A percentile compares a stretch with the other conserved stretches of the same genome.
Conservation (phyloP, 2,113 vertebrate species). For the Petrocephalus microphthalmus region DNA sequence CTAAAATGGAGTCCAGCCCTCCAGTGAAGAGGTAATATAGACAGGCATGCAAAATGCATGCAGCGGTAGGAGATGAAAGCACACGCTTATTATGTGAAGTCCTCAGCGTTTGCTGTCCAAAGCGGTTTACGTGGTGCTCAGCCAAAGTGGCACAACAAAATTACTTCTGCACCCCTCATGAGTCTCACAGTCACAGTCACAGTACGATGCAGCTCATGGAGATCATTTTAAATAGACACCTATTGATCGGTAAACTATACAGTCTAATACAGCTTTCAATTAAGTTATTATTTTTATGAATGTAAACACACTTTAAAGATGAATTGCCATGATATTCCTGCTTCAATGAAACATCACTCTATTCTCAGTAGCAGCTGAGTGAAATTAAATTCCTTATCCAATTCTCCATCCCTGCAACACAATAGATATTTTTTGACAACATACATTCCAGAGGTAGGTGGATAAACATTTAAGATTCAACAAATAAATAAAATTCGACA, state of each 20-base stretch:
- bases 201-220: background rate
- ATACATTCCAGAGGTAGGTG: background rate
- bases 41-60: background rate
- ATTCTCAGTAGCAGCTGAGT: background rate
- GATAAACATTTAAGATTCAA: background rate
- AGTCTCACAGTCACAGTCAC: background rate
- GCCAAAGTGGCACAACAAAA: background rate
- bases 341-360: background rate
- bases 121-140: background rate
- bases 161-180: background rate
- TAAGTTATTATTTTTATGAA: background rate
- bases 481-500: background rate
- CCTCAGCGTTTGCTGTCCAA: background rate
- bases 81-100: background rate
- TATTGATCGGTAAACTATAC: background rate
- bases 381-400: background rate
- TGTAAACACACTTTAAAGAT: background rate
- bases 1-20: conserved; percentile 7
- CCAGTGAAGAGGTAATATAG: conserved; percentile 2
- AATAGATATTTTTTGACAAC: background rate
- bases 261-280: background rate
- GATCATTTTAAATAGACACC: background rate
- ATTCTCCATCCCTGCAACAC: background rate
- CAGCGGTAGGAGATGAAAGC: background rate
- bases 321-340: background rate